Evolutionary conservation across 1,140 invertebrate genomes (phyloP), one percentile per base, ranked within the genome.

Genomic region (Hycleus cichorii): DNA sequence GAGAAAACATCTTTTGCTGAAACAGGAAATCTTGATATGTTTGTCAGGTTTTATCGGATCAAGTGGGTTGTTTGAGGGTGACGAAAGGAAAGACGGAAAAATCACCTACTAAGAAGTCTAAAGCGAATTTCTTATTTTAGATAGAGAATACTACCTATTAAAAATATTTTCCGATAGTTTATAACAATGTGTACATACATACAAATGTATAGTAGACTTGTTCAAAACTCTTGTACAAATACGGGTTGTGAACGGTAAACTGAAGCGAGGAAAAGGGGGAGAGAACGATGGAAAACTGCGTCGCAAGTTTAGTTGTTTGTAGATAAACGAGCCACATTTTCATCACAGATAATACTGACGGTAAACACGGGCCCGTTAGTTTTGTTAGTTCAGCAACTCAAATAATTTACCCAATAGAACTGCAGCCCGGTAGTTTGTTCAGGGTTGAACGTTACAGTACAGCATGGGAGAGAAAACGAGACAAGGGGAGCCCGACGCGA

Each of bases 351-450:
- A 71, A 72, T 71, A 69, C 69, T 40, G 50, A 59, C 50, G 42
- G 69, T 64, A 72, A 71, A 72, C 66, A 72, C 26, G 45, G 54
- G 67, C 46, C 69, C 64, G 69, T 72, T 72, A 72, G 70, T 72
- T 71, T 68, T 72, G 70, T 72, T 72, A 70, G 71, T 70, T 71
- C 64, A 70, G 69, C 66, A 73, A 71, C 70, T 73, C 71, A 72
- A 73, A 73, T 73, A 72, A 73, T 73, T 73, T 72, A 71, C 69
- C 69, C 69, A 64, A 68, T 70, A 68, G 71, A 67, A 72, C 66
- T 69, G 66, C 69, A 65, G 64, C 64, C 1, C 59, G 64, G 62
- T 64, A 68, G 69, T 71, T 69, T 72, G 62, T 65, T 62, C 64
- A 59, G 60, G 66, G 64, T 62, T 67, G 62, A 32, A 32, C 32